These are phyloP conservation scores for Aleiodes leptofemur DNA, from an alignment of 2,888 invertebrate genomes.

Conservation along the genomic window DNA sequence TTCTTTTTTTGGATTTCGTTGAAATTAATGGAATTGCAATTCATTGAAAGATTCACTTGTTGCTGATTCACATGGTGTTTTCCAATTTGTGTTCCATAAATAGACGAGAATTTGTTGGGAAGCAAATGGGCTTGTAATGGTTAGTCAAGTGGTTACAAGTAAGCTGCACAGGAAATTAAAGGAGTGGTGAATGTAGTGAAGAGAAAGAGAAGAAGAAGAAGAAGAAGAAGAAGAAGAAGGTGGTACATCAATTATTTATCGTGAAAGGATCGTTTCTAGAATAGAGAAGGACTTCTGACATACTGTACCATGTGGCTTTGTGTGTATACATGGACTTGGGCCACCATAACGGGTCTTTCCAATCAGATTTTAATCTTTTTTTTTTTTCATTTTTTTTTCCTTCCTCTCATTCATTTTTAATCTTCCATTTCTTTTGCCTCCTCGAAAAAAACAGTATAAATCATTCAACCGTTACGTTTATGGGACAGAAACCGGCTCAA, in stretches of 20 bases:
- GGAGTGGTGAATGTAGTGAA: conserved; percentile 20
- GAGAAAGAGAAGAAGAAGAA: background rate
- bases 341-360: conserved; percentile 68
- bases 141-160: conserved; percentile 19
- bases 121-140: conserved; percentile 11
- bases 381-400: too few species aligned
- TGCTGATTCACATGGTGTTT: conserved; percentile 35
- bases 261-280: conserved; percentile 43
- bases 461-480: conserved; percentile 21
- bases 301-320: conserved; percentile 35
- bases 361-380: conserved; percentile 39
- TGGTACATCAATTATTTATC: conserved; percentile 56
- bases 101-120: conserved; percentile 32
- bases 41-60: conserved; percentile 29
- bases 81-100: conserved; percentile 34
- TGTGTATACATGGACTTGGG: conserved; percentile 61
- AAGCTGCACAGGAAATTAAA: conserved; percentile 32
- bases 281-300: conserved; percentile 40
- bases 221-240: background rate
- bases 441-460: background rate
- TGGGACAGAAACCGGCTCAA: background rate
- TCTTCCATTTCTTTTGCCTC: conserved; percentile 23
- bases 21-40: background rate
- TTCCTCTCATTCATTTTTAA: conserved; percentile 14
- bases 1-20: background rate